Evolutionary conservation across 2,888 invertebrate genomes (phyloP), one percentile per base, ranked within the genome.

Genomic region (Eubasilissa splendida): DNA sequence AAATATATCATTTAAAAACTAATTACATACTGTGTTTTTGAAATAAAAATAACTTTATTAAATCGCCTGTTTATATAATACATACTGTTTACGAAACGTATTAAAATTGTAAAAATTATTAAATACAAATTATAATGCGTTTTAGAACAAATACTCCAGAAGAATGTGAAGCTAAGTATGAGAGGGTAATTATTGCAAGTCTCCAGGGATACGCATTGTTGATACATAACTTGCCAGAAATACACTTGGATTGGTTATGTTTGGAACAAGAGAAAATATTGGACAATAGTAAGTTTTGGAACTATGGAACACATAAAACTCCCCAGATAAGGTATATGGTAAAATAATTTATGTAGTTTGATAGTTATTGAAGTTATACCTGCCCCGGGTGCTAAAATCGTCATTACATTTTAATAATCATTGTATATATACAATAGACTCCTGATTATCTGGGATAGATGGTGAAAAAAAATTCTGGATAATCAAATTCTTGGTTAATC

Each of bases 261-360:
- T 90, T 90, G 0, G 87, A 88, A 79, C 90, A 94, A 84, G 84
- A 85, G 2, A 89, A 89, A 75, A 88, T 96, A 75, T 86, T 96
- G 81, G 88, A 88, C 0, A 90, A 91, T 84, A 86, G 87, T 42
- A 92, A 92, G 86, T 96, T 95, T 88, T 97, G 96, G 96, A 94
- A 93, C 85, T 90, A 93, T 63, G 89, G 92, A 2, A 92, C 92
- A 84, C 91, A 92, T 85, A 90, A 91, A 85, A 86, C 90, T 52
- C 84, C 91, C 10, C 86, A 89, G 8, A 87, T 91, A n/a, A 87
- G 86, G 88, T 88, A 60, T 22, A 22, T 42, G 42, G 5, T 4
- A n/a, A 53, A 31, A 22, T 22, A 22, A 22, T 22, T 76, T 52
- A 54, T 63, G 22, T 8, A 1, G 22, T 66, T 54, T 68, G 54